phyloP scores from a whole-genome alignment of 2,113 vertebrate genomes.

The Scomber japonicus region DNA sequence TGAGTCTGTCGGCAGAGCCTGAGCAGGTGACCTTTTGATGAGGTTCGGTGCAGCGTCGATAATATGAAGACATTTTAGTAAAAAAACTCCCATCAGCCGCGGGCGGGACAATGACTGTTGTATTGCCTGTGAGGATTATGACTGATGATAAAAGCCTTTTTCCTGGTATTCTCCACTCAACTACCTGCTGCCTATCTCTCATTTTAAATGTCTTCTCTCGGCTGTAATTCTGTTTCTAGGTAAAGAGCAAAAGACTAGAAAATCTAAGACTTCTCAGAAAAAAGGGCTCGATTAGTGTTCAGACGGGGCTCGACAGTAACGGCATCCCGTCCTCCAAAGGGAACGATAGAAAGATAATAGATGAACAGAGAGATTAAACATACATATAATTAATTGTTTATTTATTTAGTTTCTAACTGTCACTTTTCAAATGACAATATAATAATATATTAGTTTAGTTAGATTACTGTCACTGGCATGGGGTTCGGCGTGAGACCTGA shows the following conservation, averaged over 20 bases:
- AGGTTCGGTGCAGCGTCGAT: not conserved
- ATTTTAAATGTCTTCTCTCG: constrained; percentile 46
- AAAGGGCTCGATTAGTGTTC: not conserved
- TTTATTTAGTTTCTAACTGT: no score
- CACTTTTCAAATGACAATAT: no score
- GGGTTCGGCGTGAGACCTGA: no score
- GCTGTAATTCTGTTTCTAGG: constrained; percentile 40
- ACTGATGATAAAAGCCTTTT: constrained; percentile 37
- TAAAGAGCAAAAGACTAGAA: constrained; percentile 15
- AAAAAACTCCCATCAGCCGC: not conserved
- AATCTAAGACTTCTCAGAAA: constrained; percentile 12
- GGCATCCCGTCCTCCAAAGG: no score
- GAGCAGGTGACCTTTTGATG: constrained; percentile 15
- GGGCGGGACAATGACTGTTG: constrained; percentile 15
- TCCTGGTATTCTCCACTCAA: constrained; percentile 34
- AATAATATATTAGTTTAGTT: no score
- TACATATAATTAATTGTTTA: no score
- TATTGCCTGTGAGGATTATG: constrained; percentile 30
- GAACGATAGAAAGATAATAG: no score
- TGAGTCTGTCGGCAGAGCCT: not conserved
- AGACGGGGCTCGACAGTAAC: not conserved
- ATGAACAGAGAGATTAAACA: no score
- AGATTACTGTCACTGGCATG: no score
- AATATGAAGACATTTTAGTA: constrained; percentile 3
- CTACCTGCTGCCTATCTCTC: constrained; percentile 14